Base-by-base conservation (phyloP, 2,797 vertebrate genomes). In the Natrix natrix region DNA sequence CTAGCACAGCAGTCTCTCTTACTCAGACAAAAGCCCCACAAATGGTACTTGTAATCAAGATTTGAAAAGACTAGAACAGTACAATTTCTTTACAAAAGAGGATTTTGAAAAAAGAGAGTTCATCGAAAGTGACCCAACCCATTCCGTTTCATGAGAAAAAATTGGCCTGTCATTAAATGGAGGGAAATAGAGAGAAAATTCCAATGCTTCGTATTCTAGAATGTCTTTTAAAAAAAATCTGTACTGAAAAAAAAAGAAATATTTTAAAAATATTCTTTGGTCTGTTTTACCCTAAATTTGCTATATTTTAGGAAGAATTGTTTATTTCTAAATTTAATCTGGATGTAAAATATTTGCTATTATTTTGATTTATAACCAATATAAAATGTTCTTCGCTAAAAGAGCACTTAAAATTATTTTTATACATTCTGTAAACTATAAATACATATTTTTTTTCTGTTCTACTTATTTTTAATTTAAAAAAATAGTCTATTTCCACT, bases 31-130 rank as follows among this genome's bases (percentile, higher is more conserved):
- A 93, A 89, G 56, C 63, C 48, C 28, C 93, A 86, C 32, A 17
- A 93, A 74, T 60, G 17, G 24, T 91, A 56, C 74, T 91, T 89
- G 69, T 56, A 93, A 91, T 57, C 69, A 88, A 89, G 48, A 86
- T 61, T 48, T 74, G 55, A 89, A 89, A 93, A 86, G 87, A 89
- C 52, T 7, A 28, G 48, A 93, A 54, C 12, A 43, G 4, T 28
- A 91, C 17, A 32, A 7, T 60, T 69, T 60, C n/a, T 66, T 86
- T 52, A 86, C 56, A 55, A 20, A 89, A 91, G 55, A 91, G 20
- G 66, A 37, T 89, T 91, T 78, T 8, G 13, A n/a, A 78, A 78
- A 52, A n/a, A 48, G 61, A 26, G 89, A 12, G 26, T 88, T 54
- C 43, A 91, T 83, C 86, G 26, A 88, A 87, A 88, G 55, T 88